Evolutionary conservation across 2,888 invertebrate genomes (phyloP).

Genomic region (Nysson spinosus): DNA sequence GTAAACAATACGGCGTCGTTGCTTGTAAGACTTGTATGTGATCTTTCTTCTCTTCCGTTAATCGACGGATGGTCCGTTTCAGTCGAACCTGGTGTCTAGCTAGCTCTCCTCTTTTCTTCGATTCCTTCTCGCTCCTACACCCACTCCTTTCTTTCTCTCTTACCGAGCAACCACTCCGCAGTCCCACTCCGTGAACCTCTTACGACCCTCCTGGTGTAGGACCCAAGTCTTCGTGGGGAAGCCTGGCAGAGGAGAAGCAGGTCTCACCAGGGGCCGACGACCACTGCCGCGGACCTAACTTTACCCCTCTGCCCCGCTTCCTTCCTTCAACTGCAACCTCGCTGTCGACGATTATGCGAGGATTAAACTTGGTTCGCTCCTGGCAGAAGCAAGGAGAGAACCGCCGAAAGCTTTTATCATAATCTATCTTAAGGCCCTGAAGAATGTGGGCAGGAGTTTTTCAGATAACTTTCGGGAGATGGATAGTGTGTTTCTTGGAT

Average conservation of each 20-base stretch:
- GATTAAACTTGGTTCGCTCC: slow-evolving; percentile 47
- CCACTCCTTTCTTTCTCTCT: slow-evolving; percentile 12
- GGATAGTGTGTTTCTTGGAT: no score
- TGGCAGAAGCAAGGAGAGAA: slow-evolving; percentile 19
- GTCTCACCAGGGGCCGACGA: slow-evolving; percentile 57
- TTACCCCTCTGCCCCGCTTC: slow-evolving; percentile 13
- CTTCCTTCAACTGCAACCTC: not conserved
- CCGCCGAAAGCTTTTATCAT: slow-evolving; percentile 8
- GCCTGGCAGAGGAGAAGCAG: slow-evolving; percentile 38
- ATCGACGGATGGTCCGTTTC: slow-evolving; percentile 9
- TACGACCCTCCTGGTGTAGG: slow-evolving; percentile 43
- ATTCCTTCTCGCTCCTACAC: slow-evolving; percentile 5
- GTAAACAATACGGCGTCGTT: slow-evolving; percentile 66
- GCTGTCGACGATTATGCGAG: slow-evolving; percentile 42
- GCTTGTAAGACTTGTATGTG: slow-evolving; percentile 10
- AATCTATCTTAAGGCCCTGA: not conserved
- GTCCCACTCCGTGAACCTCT: slow-evolving; percentile 36
- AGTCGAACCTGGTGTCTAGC: slow-evolving; percentile 20
- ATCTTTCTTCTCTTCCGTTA: slow-evolving; percentile 32
- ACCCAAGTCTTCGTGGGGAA: slow-evolving; percentile 37
- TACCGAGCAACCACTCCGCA: slow-evolving; percentile 15
- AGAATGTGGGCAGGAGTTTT: no score
- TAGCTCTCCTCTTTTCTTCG: not conserved
- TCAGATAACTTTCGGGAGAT: no score
- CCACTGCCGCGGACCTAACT: slow-evolving; percentile 52